Evolutionary conservation across 2,888 invertebrate species (phyloP), one percentile per base, ranked within the genome.

Genomic region (Eristalinus sepulchralis): DNA sequence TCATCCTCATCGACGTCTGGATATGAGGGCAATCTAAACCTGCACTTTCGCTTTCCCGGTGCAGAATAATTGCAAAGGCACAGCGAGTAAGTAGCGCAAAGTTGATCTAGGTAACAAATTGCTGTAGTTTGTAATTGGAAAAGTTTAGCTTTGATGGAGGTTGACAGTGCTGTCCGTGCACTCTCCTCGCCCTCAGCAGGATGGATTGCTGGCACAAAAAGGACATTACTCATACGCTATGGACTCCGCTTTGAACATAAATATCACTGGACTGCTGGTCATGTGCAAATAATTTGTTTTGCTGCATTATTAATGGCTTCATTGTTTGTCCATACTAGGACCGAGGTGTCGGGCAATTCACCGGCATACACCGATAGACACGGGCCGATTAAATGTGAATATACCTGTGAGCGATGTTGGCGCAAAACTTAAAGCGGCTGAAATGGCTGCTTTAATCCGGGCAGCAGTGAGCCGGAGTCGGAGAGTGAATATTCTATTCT

Each of bases 191-290:
- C 62, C 9, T 3, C 4, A 1, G 24, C 2, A n/a, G 27, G 24
- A 66, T 27, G 47, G 64, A 24, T 64, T 24, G 17, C 4, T 64
- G 24, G 36, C 39, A 34, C 33, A 34, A 33, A 34, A 22, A 36
- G 34, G 47, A n/a, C 55, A 59, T 59, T 68, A 68, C 57, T 57
- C 34, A 57, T 36, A 68, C 68, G 34, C 57, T 13, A n/a, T 22
- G 57, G 57, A 68, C 13, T 59, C 24, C 27, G 24, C 70, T 70
- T 59, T 70, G 70, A 70, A 70, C 39, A 60, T 71, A 71, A 60
- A 71, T 71, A 71, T 60, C 70, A 36, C 59, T 70, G 59, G 57
- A 59, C 27, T 71, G 60, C 70, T 71, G 36, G 60, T 71, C 70
- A 71, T 71, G 70, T 60, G 70, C 24, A 60, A 60, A 71, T 60